phyloP scores from a whole-genome alignment of 2,113 vertebrate species.

The Amphiprion percula region DNA sequence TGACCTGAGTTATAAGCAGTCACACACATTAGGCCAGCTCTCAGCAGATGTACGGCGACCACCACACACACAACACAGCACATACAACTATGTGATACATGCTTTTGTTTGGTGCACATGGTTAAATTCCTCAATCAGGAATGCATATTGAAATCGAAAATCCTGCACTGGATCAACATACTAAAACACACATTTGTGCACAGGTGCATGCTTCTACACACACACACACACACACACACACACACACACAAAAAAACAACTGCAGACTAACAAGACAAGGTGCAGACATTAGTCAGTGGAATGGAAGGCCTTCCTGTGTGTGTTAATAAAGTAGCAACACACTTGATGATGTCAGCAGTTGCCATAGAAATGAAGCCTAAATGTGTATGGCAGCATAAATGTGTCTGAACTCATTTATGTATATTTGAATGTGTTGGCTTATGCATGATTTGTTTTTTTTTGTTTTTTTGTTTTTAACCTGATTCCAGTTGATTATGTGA shows the following conservation, averaged over 20 bases:
- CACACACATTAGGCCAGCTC: constrained; percentile 46
- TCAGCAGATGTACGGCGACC: constrained; percentile 36
- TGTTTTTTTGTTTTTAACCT: constrained; percentile 2
- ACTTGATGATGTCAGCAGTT: constrained; percentile 23
- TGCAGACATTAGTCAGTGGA: constrained; percentile 48
- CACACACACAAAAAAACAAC: not conserved
- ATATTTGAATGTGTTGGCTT: constrained; percentile 23
- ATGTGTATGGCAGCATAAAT: not conserved
- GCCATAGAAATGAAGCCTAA: not conserved
- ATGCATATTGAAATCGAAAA: too few species aligned
- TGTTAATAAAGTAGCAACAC: constrained; percentile 26
- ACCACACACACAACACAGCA: not conserved
- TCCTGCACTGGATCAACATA: too few species aligned
- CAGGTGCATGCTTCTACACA: constrained; percentile 26
- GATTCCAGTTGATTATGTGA: constrained; percentile 40
- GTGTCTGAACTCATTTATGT: constrained; percentile 32
- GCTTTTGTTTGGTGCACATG: too few species aligned
- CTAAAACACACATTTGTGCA: not conserved
- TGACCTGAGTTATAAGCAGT: constrained; percentile 50
- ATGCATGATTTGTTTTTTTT: constrained; percentile 24
- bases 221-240: not conserved
- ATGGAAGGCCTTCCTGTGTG: constrained; percentile 7
- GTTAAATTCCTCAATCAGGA: too few species aligned
- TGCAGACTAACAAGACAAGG: constrained; percentile 31
- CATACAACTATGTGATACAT: too few species aligned